A percentile compares a stretch with the other conserved stretches of the same genome.
Conservation (phyloP, 2,113 vertebrate species). For the Sinocyclocheilus anshuiensis region DNA sequence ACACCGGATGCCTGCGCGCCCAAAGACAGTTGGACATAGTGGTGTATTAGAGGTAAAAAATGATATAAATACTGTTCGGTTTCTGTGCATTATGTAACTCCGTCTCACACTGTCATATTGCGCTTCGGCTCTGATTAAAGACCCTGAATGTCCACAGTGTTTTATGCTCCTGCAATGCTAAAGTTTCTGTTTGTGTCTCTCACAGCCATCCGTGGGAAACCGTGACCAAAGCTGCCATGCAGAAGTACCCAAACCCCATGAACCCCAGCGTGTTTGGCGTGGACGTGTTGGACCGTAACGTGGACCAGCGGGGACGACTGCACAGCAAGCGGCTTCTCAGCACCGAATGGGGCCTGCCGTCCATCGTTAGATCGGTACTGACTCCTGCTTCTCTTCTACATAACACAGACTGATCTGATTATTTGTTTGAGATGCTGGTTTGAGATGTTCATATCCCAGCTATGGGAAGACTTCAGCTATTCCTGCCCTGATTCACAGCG, state of each 20-base stretch:
- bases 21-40: no score
- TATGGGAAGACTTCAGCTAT: no score
- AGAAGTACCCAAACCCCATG: constrained; percentile 99
- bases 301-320: constrained; percentile 85
- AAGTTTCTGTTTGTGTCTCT: not conserved
- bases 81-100: not conserved
- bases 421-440: no score
- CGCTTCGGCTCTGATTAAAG: not conserved
- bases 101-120: not conserved
- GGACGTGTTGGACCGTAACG: constrained; percentile 85
- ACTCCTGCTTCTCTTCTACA: not conserved
- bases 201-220: constrained; percentile 96
- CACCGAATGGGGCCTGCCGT: constrained; percentile 95
- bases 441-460: not conserved
- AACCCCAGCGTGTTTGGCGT: constrained; percentile 94
- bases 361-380: constrained; percentile 93
- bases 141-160: not conserved
- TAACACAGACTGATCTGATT: no score
- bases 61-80: no score
- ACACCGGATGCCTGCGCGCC: no score
- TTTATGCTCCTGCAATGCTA: not conserved
- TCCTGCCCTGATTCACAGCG: not conserved
- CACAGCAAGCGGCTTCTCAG: constrained; percentile 93
- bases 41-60: no score
- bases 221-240: constrained; percentile 94